Conservation (phyloP, 1,140 invertebrate species). For the Micrasema minimum region DNA sequence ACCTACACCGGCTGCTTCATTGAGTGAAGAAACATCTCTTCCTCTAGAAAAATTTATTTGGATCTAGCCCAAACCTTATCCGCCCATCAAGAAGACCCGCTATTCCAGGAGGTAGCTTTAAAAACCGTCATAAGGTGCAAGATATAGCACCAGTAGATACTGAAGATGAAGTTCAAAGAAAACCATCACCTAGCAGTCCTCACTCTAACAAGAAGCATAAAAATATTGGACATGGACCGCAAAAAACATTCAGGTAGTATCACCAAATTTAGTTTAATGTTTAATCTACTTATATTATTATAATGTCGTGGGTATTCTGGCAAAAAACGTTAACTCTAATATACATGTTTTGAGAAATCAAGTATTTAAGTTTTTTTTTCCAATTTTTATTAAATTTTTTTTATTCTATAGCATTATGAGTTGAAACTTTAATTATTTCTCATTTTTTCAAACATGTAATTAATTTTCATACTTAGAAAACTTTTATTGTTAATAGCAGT, state of each 20-base stretch:
- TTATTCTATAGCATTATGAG: too few relatives aligned
- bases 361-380: too few relatives aligned
- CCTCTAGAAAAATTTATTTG: conserved; percentile 64
- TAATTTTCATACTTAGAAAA: too few relatives aligned
- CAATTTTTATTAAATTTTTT: too few relatives aligned
- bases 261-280: too few relatives aligned
- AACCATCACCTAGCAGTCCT: conserved; percentile 54
- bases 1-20: conserved; percentile 69
- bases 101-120: conserved; percentile 60
- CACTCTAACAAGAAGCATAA: conserved; percentile 61
- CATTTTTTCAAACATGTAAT: too few relatives aligned
- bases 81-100: conserved; percentile 68
- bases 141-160: conserved; percentile 58
- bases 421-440: too few relatives aligned
- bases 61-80: conserved; percentile 61
- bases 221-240: conserved; percentile 58
- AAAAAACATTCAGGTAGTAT: conserved; percentile 64
- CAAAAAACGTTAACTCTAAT: too few relatives aligned
- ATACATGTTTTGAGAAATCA: too few relatives aligned
- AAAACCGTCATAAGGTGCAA: conserved; percentile 63
- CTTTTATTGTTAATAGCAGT: too few relatives aligned
- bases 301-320: too few relatives aligned
- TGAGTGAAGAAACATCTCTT: conserved; percentile 68
- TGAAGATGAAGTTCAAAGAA: conserved; percentile 55
- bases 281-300: too few relatives aligned